phyloP scores from a whole-genome alignment of 1,140 invertebrate species.

The Drosophila navojoa region DNA sequence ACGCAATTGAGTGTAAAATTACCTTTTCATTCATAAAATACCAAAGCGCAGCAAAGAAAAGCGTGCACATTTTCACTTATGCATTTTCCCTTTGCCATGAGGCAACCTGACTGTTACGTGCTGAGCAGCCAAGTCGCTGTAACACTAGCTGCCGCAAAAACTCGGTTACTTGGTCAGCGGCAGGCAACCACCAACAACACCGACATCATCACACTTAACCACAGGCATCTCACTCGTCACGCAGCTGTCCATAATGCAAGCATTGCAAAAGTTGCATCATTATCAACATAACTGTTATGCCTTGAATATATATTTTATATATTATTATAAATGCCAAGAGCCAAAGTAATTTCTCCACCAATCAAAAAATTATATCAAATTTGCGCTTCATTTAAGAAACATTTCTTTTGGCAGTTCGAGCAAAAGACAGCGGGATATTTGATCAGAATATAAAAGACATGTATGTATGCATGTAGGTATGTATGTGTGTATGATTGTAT shows the following conservation, averaged over 20 bases:
- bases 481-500: no score
- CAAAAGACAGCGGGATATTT: no score
- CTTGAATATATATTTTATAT: conserved; percentile 2
- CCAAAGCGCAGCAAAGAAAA: conserved; percentile 47
- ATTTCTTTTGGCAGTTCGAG: background rate
- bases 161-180: conserved; percentile 76
- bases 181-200: conserved; percentile 34
- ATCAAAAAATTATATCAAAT: background rate
- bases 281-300: conserved; percentile 12
- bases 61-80: conserved; percentile 71
- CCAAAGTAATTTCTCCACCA: background rate
- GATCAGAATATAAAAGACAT: no score
- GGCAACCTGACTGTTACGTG: conserved; percentile 53
- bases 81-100: conserved; percentile 59
- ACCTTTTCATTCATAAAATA: conserved; percentile 70
- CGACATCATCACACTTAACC: conserved; percentile 16
- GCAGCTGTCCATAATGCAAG: conserved; percentile 40
- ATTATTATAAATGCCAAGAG: conserved; percentile 6
- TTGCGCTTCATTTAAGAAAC: no score
- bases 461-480: no score
- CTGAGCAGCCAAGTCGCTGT: conserved; percentile 39
- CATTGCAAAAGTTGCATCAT: conserved; percentile 28
- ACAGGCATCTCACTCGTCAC: conserved; percentile 31
- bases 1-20: conserved; percentile 80
- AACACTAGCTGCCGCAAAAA: conserved; percentile 66